Evolutionary conservation across 2,888 invertebrate species (phyloP), one percentile per base, ranked within the genome.

Genomic region (Eucera pruinosa): DNA sequence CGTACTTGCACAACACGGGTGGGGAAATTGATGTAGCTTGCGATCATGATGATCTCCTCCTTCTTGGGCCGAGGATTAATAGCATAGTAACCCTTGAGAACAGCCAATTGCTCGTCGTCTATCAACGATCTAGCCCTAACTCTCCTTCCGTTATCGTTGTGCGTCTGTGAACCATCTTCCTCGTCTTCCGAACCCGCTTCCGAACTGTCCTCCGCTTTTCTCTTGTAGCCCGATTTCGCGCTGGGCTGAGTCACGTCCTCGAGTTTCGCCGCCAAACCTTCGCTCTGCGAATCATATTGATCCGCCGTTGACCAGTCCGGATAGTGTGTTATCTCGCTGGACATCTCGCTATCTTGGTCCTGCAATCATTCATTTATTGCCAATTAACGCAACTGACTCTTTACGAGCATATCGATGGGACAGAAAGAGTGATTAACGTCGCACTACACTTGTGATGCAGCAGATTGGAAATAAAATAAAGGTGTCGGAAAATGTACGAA

Each of bases 121-220:
- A 99, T 96, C 80, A 98, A 95, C 7, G 98, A 98, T 72, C 99
- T 95, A 1, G 98, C 98, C 84, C 99, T 95, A 15, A 97, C 97
- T 91, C 97, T 96, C 80, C 97, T 94, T 47, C 96, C 74, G 30
- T 82, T 84, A 7, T 86, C 84, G 27, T 75, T 86, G 52, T 86
- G 79, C 20, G 60, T 71, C 36, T 80, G 78, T 27, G 52, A 69
- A 1, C 70, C 62, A 25, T 92, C 92, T 82, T 95, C 96, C 78
- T 95, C 95, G 18, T 91, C 89, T 7, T 75, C 89, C 2, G 90
- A 88, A 2, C 81, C 81, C 11, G 0, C 54, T 50, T 87, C 80
- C 47, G 82, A 85, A 30, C 69, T 78, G 27, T 82, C 78, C n/a
- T 79, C 83, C 11, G 30, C 20, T 68, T 81, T 91, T 47, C 89